These are phyloP conservation scores for Prosapia bicincta DNA, from an alignment of 2,888 invertebrate genomes.

Conservation along the genomic window DNA sequence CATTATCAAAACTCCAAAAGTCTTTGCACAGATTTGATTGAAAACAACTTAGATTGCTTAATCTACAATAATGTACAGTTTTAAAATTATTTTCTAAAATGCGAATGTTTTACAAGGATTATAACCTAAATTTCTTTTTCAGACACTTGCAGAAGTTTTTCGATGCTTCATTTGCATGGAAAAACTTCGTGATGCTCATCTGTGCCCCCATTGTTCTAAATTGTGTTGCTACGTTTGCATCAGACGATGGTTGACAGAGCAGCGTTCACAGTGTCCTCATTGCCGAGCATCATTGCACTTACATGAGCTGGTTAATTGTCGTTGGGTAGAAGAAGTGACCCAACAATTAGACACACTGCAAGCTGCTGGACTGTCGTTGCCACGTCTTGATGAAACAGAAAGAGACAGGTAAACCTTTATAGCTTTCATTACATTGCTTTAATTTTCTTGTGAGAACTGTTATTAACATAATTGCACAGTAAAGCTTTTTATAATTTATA, in stretches of 20 bases:
- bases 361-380: conserved; percentile 45
- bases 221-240: conserved; percentile 93
- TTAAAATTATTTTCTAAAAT: no score
- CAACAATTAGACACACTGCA: conserved; percentile 88
- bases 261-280: conserved; percentile 90
- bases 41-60: no score
- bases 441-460: not conserved
- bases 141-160: conserved; percentile 88
- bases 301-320: conserved; percentile 89
- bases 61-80: no score
- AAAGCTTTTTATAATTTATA: not conserved
- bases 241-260: conserved; percentile 87
- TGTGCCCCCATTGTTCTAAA: conserved; percentile 94
- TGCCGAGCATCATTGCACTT: conserved; percentile 84
- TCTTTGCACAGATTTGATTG: no score
- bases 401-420: conserved; percentile 59
- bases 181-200: conserved; percentile 86
- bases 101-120: no score
- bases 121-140: conserved; percentile 44
- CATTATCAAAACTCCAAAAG: no score
- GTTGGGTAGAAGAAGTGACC: conserved; percentile 95
- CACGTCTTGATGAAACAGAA: conserved; percentile 54
- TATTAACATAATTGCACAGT: not conserved
- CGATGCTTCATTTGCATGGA: conserved; percentile 97
- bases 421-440: not conserved